Conservation (phyloP, 2,113 vertebrate genomes). For the Dendropsophus ebraccatus region DNA sequence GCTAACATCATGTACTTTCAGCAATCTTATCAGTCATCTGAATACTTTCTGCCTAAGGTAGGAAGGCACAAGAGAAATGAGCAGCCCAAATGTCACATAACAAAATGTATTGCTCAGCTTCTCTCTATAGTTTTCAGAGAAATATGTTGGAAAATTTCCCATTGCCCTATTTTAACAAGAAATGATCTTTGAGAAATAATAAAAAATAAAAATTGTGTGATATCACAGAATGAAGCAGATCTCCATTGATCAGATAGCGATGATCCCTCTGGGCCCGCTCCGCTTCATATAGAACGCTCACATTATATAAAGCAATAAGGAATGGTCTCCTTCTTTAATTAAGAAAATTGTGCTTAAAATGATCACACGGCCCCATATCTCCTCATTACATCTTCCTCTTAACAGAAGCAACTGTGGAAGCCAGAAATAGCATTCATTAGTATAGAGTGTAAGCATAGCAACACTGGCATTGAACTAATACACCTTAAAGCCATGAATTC, state of each 20-base stretch:
- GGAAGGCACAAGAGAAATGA: conserved; percentile 39
- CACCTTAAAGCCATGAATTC: neutral
- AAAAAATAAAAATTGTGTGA: neutral
- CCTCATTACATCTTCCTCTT: neutral
- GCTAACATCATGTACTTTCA: conserved; percentile 26
- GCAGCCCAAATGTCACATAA: conserved; percentile 23
- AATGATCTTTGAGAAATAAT: neutral
- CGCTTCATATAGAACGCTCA: neutral
- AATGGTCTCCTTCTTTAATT: neutral
- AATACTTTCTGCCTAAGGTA: conserved; percentile 33
- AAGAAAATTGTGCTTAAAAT: neutral
- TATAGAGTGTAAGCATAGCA: neutral
- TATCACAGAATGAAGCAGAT: neutral
- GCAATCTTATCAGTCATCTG: conserved; percentile 40
- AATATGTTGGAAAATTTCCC: conserved; percentile 9
- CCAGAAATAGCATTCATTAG: neutral
- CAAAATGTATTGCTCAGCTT: conserved; percentile 34
- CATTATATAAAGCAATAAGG: neutral
- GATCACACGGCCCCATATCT: neutral
- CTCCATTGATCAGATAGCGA: neutral
- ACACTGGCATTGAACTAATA: neutral
- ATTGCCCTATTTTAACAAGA: conserved; percentile 22
- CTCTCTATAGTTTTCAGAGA: neutral
- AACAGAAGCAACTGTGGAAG: neutral
- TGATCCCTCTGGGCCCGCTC: neutral